Base-by-base conservation (phyloP, 37 sponge, comb jelly and placozoan genomes). In the Geodia barretti region DNA sequence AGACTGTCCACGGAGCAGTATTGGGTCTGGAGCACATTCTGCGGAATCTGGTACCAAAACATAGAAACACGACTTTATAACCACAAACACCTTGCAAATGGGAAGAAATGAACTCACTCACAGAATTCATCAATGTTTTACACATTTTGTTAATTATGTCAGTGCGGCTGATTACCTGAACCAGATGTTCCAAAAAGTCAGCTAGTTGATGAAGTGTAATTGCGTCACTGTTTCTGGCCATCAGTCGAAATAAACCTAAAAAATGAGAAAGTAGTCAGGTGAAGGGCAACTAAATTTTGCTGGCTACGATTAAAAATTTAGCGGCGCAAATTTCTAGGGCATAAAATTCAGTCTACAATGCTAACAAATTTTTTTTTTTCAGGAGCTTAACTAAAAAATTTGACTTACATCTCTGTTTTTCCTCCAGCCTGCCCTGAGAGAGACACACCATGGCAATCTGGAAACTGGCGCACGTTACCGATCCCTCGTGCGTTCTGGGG, bases 321-420 rank as follows among this genome's bases (percentile, higher is more conserved):
- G n/a, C n/a, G n/a, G n/a, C n/a, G n/a, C n/a, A n/a, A n/a, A n/a
- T n/a, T n/a, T n/a, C n/a, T n/a, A n/a, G n/a, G n/a, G n/a, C n/a
- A n/a, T n/a, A n/a, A n/a, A n/a, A n/a, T n/a, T n/a, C n/a, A n/a
- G n/a, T n/a, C n/a, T n/a, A n/a, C n/a, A n/a, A n/a, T n/a, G n/a
- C n/a, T n/a, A n/a, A n/a, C n/a, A n/a, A n/a, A n/a, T n/a, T n/a
- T n/a, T n/a, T n/a, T n/a, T n/a, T n/a, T n/a, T n/a, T n/a, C n/a
- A n/a, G n/a, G n/a, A n/a, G n/a, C n/a, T 11, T 21, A 67, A 26
- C 26, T 8, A 71, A 3, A 33, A 9, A 17, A 3, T 31, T 5
- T 3, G 21, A 71, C 77, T 76, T 41, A 86, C 91, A 60, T 65
- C 81, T 85, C 41, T 85, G 62, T 47, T 91, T 91, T 25, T 86